Percentiles rank a stretch among this genome's conserved stretches.
Conservation (phyloP, 2,113 vertebrate species). For the Euleptes europaea region DNA sequence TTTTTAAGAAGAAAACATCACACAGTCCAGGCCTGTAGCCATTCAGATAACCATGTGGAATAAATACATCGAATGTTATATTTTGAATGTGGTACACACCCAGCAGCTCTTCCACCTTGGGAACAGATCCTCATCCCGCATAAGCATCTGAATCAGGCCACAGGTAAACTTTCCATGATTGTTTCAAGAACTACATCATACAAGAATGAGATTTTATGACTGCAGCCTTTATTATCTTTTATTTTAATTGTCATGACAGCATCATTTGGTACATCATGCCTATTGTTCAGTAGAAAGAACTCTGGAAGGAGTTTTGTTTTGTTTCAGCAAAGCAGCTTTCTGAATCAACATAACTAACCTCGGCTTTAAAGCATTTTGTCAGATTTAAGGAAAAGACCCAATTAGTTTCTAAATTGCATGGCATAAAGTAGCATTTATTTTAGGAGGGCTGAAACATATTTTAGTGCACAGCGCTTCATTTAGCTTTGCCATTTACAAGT, state of each 20-base stretch:
- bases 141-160: not conserved
- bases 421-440: conserved; percentile 4
- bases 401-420: not conserved
- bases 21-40: not conserved
- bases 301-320: conserved; percentile 26
- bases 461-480: conserved; percentile 6
- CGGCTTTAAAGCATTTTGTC: not conserved
- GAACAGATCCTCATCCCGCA: not conserved
- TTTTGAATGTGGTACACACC: not conserved
- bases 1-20: not conserved
- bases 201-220: not conserved
- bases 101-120: not conserved
- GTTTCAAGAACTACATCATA: not conserved
- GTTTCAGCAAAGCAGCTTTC: not conserved
- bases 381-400: not conserved
- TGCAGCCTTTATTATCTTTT: not conserved
- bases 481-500: conserved; percentile 10
- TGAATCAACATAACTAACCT: conserved; percentile 1
- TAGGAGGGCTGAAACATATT: not conserved
- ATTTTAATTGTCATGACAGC: not conserved
- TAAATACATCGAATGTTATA: not conserved
- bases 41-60: not conserved
- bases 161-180: not conserved
- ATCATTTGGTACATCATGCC: not conserved
- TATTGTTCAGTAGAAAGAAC: not conserved